Conservation (phyloP, 53 echinoderm and acorn worm species). For the Glandiceps talaboti region DNA sequence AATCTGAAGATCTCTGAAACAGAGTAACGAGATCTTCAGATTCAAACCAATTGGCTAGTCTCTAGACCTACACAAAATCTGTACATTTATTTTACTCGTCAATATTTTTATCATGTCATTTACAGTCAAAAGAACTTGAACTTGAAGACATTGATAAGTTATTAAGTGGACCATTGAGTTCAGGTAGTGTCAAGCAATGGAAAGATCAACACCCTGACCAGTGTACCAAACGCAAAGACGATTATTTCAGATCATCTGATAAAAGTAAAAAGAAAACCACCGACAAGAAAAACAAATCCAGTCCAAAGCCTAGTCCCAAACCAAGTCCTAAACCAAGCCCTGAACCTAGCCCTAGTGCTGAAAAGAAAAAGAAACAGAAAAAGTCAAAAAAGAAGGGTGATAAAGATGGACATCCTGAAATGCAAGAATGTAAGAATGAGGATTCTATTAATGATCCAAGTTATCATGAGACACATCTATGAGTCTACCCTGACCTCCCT, state of each 20-base stretch:
- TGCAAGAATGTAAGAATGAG: neutral
- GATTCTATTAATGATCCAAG: neutral
- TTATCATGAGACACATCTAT: neutral
- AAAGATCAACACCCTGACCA: neutral
- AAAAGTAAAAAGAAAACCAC: neutral
- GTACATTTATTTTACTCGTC: too few species aligned
- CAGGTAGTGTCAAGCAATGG: neutral
- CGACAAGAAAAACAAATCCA: neutral
- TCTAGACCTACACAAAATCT: too few species aligned
- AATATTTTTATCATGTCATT: too few species aligned
- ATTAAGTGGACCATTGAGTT: neutral
- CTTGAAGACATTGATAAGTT: neutral
- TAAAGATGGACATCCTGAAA: neutral
- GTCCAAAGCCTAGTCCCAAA: neutral
- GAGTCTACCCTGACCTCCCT: neutral
- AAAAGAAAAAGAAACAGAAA: neutral
- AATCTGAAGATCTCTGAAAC: too few species aligned
- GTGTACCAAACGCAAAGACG: neutral
- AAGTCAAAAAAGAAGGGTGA: neutral
- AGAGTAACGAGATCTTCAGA: too few species aligned
- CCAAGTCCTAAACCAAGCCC: neutral
- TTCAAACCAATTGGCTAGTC: too few species aligned
- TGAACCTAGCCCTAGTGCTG: neutral
- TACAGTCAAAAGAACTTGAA: neutral
- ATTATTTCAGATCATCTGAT: too few species aligned